Evolutionary conservation across 2,888 invertebrate species (phyloP).

Genomic region (Aromia moschata): DNA sequence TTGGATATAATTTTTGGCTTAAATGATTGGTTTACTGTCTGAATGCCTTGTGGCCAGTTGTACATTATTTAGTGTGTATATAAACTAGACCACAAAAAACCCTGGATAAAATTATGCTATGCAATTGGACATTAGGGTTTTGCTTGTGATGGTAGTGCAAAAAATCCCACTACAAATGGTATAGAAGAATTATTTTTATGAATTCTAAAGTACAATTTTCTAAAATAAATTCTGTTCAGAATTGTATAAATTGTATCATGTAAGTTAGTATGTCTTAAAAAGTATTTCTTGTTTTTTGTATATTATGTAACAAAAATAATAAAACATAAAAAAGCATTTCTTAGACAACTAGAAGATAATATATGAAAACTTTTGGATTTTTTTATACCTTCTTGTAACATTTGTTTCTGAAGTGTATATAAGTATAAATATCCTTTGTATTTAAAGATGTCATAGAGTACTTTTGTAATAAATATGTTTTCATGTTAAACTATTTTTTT

Average conservation of each 20-base stretch:
- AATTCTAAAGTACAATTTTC: neutral
- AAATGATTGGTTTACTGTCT: too few species aligned
- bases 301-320: slow-evolving; percentile 12
- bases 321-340: slow-evolving; percentile 16
- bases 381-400: neutral
- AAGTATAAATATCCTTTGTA: slow-evolving; percentile 13
- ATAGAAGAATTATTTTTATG: neutral
- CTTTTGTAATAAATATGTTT: slow-evolving; percentile 19
- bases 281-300: slow-evolving; percentile 18
- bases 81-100: too few species aligned
- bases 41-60: too few species aligned
- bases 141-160: too few species aligned
- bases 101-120: too few species aligned
- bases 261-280: neutral
- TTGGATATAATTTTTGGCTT: too few species aligned
- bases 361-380: slow-evolving; percentile 2
- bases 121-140: too few species aligned
- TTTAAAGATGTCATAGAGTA: slow-evolving; percentile 25
- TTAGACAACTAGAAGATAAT: slow-evolving; percentile 3
- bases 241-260: neutral
- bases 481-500: too few species aligned
- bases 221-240: neutral
- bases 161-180: too few species aligned
- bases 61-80: too few species aligned
- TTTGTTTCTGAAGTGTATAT: slow-evolving; percentile 14